phyloP scores from a whole-genome alignment of 1,140 invertebrate genomes.

The Pogonomyrmex barbatus region DNA sequence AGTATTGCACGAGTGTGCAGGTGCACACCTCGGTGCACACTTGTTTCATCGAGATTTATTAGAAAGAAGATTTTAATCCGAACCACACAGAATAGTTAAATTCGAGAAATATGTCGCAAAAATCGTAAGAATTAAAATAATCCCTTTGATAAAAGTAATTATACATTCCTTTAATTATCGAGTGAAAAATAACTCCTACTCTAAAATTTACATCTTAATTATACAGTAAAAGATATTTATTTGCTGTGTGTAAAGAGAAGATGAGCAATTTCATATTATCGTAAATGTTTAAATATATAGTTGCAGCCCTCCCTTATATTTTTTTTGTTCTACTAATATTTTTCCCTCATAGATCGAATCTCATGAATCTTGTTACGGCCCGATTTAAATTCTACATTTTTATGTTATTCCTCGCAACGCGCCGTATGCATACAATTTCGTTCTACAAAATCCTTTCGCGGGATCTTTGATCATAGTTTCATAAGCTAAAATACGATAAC shows the following conservation, averaged over 20 bases:
- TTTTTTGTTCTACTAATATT: slow-evolving; percentile 43
- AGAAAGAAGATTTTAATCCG: slow-evolving; percentile 12
- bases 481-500: background rate
- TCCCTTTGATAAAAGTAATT: background rate
- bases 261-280: background rate
- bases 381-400: slow-evolving; percentile 54
- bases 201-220: background rate
- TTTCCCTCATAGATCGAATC: slow-evolving; percentile 39
- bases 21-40: slow-evolving; percentile 27
- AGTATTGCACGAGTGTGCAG: slow-evolving; percentile 39
- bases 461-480: slow-evolving; percentile 19
- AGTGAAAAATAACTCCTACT: background rate
- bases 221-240: background rate
- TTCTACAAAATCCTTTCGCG: slow-evolving; percentile 18
- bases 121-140: background rate
- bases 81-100: background rate
- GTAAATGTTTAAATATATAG: background rate
- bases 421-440: slow-evolving; percentile 27
- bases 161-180: slow-evolving; percentile 19
- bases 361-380: slow-evolving; percentile 37
- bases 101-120: background rate
- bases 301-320: background rate
- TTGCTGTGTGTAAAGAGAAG: background rate
- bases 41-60: slow-evolving; percentile 34
- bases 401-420: slow-evolving; percentile 24